Base-by-base conservation (phyloP, 1,140 invertebrate genomes). In the Idris sp. region DNA sequence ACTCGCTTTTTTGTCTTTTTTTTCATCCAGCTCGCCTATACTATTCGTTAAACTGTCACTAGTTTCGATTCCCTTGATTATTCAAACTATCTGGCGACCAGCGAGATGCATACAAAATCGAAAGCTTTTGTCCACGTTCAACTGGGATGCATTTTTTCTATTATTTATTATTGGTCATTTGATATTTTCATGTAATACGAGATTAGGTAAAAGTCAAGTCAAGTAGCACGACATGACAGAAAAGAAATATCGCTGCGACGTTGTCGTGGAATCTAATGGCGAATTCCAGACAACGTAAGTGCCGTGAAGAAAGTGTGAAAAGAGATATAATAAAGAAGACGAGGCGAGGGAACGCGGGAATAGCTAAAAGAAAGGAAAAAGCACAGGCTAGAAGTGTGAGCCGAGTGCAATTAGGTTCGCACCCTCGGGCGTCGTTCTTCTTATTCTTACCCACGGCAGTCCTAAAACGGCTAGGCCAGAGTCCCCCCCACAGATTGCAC, bases 351-450 rank as follows among this genome's bases (percentile, higher is more conserved):
- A 26, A 33, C 11, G n/a, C 11, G 30, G 22, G 46, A 44, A 26
- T 15, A 48, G 33, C 41, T 16, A 30, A 67, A 49, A 61, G 59
- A 72, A 51, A 49, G 49, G 43, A 68, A 71, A 51, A 62, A 77
- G 72, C 46, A 76, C 19, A 26, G 44, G 36, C 46, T 48, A 74
- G 71, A 74, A 77, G 75, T 74, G 76, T 74, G 76, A 83, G 75
- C 58, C 74, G 75, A 78, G 77, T 83, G 77, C 80, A 83, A 83
- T 83, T 83, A 83, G 78, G 78, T 82, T 79, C 62, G 76, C 77
- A 81, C 79, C 81, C 81, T 79, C 78, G 78, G 78, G 79, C 77
- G 76, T 74, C 77, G 75, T 82, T 79, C 74, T 80, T 79, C 76
- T 79, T 79, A 79, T 79, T 77, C 72, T 62, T 62, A 69, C 74